Percentiles rank a stretch among this genome's conserved stretches.
Evolutionary conservation across 1,140 invertebrate species (phyloP).

Genomic region (Halyomorpha halys): DNA sequence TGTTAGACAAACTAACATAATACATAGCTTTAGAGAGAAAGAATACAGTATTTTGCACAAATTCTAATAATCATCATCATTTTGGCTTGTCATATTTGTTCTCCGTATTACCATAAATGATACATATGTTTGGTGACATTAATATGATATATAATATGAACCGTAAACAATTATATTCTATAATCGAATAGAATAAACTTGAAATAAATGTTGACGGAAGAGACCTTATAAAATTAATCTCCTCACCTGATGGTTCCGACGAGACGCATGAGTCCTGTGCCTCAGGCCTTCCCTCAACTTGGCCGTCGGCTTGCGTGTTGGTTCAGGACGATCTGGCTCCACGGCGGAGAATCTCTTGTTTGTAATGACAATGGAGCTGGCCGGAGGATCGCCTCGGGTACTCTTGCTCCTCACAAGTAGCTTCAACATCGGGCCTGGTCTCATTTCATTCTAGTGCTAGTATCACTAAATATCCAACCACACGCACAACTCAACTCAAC

Average conservation of each 20-base stretch:
- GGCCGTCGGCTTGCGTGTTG: slow-evolving; percentile 18
- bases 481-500: not conserved
- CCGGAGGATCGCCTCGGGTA: slow-evolving; percentile 16
- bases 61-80: too few relatives aligned
- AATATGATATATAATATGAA: too few relatives aligned
- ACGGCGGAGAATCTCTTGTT: slow-evolving; percentile 15
- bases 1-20: too few relatives aligned
- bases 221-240: too few relatives aligned
- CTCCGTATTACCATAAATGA: too few relatives aligned
- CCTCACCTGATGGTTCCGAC: slow-evolving; percentile 18
- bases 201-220: too few relatives aligned
- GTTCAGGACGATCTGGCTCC: not conserved
- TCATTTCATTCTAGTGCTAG: slow-evolving; percentile 13
- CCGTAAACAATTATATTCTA: too few relatives aligned
- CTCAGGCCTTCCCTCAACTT: slow-evolving; percentile 21
- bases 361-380: slow-evolving; percentile 19
- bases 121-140: too few relatives aligned
- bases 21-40: too few relatives aligned
- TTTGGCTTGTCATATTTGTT: too few relatives aligned
- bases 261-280: slow-evolving; percentile 19
- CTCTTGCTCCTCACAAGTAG: slow-evolving; percentile 21
- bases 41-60: too few relatives aligned
- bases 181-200: too few relatives aligned
- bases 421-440: slow-evolving; percentile 24
- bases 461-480: slow-evolving; percentile 7